A percentile compares a stretch with the other conserved stretches of the same genome.
Conservation (phyloP, 2,797 vertebrate species). For the Hoplostethus atlanticus region DNA sequence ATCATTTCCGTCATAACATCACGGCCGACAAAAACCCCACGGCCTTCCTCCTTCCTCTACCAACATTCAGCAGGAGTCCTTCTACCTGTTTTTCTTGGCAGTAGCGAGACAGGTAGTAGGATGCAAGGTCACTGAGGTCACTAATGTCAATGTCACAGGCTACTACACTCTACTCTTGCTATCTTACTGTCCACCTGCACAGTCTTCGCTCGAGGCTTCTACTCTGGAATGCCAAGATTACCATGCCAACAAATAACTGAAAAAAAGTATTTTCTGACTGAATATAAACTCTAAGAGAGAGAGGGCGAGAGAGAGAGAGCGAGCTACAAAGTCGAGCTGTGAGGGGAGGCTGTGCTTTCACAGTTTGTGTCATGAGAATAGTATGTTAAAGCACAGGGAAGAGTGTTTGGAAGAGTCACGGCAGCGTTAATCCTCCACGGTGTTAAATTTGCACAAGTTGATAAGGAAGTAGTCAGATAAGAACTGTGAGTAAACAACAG, state of each 20-base stretch:
- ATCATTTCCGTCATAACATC: too few species aligned
- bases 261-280: slow-evolving; percentile 19
- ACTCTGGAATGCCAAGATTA: slow-evolving; percentile 19
- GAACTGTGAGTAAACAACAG: not conserved
- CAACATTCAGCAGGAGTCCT: too few species aligned
- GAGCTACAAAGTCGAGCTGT: slow-evolving; percentile 46
- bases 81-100: too few species aligned
- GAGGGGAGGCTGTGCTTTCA: slow-evolving; percentile 52
- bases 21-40: too few species aligned
- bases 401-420: slow-evolving; percentile 23
- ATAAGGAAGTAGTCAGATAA: slow-evolving; percentile 21
- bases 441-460: not conserved
- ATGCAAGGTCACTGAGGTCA: too few species aligned
- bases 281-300: slow-evolving; percentile 53
- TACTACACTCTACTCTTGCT: not conserved
- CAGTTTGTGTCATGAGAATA: slow-evolving; percentile 64
- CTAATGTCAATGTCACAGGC: too few species aligned
- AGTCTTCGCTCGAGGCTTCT: not conserved
- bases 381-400: slow-evolving; percentile 50
- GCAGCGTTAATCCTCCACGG: slow-evolving; percentile 11
- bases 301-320: slow-evolving; percentile 6
- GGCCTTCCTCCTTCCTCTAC: too few species aligned
- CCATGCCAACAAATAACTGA: slow-evolving; percentile 10
- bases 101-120: too few species aligned
- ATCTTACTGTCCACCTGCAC: not conserved